Evolutionary conservation across 2,888 invertebrate species (phyloP).

Genomic region (Unio delphinus): DNA sequence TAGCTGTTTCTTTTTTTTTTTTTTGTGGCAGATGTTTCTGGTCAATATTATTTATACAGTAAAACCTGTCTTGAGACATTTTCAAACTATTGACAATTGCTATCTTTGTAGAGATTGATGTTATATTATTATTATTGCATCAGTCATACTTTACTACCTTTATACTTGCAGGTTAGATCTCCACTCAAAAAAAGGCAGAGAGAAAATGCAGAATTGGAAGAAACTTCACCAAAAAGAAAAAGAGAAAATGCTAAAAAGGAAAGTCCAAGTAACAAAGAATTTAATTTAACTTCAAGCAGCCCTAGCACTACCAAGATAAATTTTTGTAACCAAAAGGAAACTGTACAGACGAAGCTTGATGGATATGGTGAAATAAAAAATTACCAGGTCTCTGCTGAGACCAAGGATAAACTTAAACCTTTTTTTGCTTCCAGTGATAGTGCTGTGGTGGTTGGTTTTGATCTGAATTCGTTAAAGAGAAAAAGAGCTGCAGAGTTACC

Average conservation of each 20-base stretch:
- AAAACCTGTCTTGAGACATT: too few relatives aligned
- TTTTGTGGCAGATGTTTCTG: too few relatives aligned
- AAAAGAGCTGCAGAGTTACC: conserved; percentile 11
- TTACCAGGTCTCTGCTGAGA: conserved; percentile 1
- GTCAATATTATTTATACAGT: too few relatives aligned
- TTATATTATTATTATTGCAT: too few relatives aligned
- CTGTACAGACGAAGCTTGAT: background rate
- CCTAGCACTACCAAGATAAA: too few relatives aligned
- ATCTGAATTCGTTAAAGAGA: conserved; percentile 13
- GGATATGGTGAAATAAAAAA: background rate
- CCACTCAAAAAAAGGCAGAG: conserved; percentile 15
- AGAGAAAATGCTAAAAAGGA: background rate
- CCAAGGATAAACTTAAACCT: conserved; percentile 11
- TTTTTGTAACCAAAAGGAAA: background rate
- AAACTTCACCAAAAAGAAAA: conserved; percentile 2
- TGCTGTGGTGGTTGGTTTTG: conserved; percentile 6
- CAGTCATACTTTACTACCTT: too few relatives aligned
- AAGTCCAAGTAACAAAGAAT: too few relatives aligned
- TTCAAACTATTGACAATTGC: too few relatives aligned
- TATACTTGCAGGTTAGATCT: conserved; percentile 9
- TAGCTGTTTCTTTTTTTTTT: too few relatives aligned
- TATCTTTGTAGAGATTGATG: too few relatives aligned
- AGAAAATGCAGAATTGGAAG: background rate
- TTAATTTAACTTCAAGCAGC: too few relatives aligned
- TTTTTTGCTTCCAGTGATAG: conserved; percentile 9